Percentiles rank a stretch among this genome's conserved stretches.
Evolutionary conservation across 2,797 vertebrate species (phyloP).

Genomic region (Periparus ater): DNA sequence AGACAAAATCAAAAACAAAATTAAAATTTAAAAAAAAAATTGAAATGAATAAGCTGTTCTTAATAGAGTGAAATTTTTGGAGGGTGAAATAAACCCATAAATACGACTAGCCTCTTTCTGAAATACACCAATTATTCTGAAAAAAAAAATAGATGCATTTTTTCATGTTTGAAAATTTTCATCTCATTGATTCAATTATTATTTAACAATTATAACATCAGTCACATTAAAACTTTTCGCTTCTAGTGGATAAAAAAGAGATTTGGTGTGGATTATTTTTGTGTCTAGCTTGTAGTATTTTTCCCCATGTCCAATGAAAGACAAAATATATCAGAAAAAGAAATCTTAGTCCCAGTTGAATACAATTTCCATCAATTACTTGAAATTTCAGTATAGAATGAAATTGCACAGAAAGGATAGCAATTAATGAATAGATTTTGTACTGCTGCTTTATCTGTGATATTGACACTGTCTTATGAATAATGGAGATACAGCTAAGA

Average conservation of each 20-base stretch:
- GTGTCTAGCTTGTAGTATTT: neutral
- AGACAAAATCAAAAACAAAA: neutral
- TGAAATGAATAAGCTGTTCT: neutral
- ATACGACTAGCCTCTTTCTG: neutral
- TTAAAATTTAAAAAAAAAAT: neutral
- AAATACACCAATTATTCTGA: neutral
- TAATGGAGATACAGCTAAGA: neutral
- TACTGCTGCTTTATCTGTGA: neutral
- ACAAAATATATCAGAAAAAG: neutral
- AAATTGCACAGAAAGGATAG: neutral
- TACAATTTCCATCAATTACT: neutral
- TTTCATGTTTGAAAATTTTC: neutral
- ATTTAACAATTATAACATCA: neutral
- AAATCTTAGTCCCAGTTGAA: neutral
- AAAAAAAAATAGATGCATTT: neutral
- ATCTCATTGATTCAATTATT: neutral
- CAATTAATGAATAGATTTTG: neutral
- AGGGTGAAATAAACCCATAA: neutral
- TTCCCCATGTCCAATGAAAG: neutral
- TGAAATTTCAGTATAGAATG: neutral
- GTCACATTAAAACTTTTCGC: neutral
- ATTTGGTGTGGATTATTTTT: neutral
- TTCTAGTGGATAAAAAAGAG: neutral
- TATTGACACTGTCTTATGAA: accelerated
- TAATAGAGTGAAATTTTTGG: neutral